Evolutionary conservation across 2,797 vertebrate genomes (phyloP), one percentile per base, ranked within the genome.

Genomic region (Gymnoscopelus microlampas): DNA sequence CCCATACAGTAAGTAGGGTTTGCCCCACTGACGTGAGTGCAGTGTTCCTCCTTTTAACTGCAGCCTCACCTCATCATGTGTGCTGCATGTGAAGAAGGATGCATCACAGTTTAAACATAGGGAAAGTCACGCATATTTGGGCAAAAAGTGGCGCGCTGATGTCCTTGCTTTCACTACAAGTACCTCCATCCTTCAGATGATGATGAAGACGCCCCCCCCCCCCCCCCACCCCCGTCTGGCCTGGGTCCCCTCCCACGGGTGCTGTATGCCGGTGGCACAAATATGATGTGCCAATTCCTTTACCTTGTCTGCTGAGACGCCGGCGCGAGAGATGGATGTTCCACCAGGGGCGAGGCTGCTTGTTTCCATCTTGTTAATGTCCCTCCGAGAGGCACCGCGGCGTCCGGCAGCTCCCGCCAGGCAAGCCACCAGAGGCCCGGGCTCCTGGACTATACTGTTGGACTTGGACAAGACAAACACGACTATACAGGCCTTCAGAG

Each of bases 291-390:
- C 72, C 75, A 79, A 74, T 85, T 85, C 62, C 75, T 82, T 75
- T 84, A n/a, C 86, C 19, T 19, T 81, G 81, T 88, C 81, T 87
- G 78, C 79, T 9, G 51, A 80, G 58, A 83, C 70, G 84, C 77
- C 79, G 78, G 64, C 75, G 63, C 0, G 19, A 71, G 56, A 87
- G 80, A 88, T 70, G 71, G 79, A 87, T 89, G 8, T 74, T 76
- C 60, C 59, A 24, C 74, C 35, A 63, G 69, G 80, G 71, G 74
- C 53, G 10, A 53, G 71, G 78, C 56, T 69, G 79, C 86, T 85
- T 81, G 85, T 88, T 89, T 88, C 78, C 74, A 78, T 87, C 87
- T 86, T 81, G 85, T 89, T 90, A 89, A 85, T 83, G 81, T 85
- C 82, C 84, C 70, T 82, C 54, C 44, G 83, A 80, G 75, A 87